Conservation (phyloP, 2,888 invertebrate genomes). For the Lomographa bimaculata region DNA sequence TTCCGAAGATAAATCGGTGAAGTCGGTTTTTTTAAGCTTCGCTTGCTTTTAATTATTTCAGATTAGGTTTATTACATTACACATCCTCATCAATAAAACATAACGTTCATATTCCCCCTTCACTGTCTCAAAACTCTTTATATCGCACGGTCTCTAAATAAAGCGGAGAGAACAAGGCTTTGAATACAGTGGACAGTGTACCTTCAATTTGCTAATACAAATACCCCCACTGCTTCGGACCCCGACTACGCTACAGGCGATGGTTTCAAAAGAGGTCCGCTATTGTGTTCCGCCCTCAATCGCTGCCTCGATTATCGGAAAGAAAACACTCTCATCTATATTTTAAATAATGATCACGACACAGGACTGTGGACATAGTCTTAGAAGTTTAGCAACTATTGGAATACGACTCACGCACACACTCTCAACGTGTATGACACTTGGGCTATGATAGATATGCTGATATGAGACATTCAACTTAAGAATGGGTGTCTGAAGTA, state of each 20-base stretch:
- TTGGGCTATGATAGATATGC: too few species aligned
- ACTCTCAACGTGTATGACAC: slow-evolving; percentile 3
- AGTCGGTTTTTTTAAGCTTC: too few species aligned
- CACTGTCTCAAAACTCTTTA: slow-evolving; percentile 13
- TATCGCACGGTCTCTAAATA: slow-evolving; percentile 37
- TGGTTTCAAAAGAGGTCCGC: slow-evolving; percentile 64
- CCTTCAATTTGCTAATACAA: slow-evolving; percentile 82
- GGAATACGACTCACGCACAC: background rate
- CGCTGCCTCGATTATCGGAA: slow-evolving; percentile 80
- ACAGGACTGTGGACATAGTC: slow-evolving; percentile 28
- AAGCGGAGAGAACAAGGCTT: slow-evolving; percentile 39
- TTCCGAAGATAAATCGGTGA: too few species aligned
- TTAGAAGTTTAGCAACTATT: background rate
- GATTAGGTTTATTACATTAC: too few species aligned
- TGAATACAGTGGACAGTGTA: slow-evolving; percentile 67
- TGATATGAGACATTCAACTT: too few species aligned
- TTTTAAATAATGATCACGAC: slow-evolving; percentile 82
- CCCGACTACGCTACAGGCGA: slow-evolving; percentile 62
- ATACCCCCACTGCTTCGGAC: slow-evolving; percentile 64
- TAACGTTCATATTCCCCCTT: too few species aligned
- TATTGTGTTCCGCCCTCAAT: slow-evolving; percentile 78
- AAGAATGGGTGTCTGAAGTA: too few species aligned
- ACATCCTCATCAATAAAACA: too few species aligned
- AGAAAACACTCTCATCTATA: slow-evolving; percentile 83
- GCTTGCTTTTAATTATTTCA: too few species aligned